Evolutionary conservation across 2,113 vertebrate species (phyloP).

Genomic region (Vidua macroura): DNA sequence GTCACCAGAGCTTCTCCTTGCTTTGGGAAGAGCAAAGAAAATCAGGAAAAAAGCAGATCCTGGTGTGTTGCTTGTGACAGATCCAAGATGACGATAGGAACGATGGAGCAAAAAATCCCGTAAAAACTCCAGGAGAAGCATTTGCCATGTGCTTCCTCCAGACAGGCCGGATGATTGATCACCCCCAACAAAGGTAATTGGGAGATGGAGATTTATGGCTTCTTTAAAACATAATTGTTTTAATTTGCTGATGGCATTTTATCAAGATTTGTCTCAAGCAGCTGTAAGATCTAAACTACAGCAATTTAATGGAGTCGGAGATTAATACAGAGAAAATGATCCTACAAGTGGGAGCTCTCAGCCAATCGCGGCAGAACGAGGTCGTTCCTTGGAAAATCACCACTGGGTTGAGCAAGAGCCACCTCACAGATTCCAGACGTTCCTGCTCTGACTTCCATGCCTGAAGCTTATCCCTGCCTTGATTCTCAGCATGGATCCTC

Average conservation of each 20-base stretch:
- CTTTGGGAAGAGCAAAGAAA: background rate
- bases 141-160: background rate
- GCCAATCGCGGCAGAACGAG: rapidly evolving
- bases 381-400: background rate
- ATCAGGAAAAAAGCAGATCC: background rate
- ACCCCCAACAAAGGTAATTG: background rate
- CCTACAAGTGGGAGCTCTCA: background rate
- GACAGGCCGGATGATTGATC: background rate
- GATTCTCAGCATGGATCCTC: background rate
- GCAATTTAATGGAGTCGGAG: constrained; percentile 2
- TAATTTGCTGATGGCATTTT: constrained; percentile 46
- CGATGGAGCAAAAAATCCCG: rapidly evolving
- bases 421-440: background rate
- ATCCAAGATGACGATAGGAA: background rate
- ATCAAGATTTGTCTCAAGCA: constrained; percentile 40
- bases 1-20: rapidly evolving
- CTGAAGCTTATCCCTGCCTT: background rate
- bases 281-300: constrained; percentile 3
- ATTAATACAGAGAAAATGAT: background rate
- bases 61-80: rapidly evolving
- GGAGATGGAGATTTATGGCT: constrained; percentile 25
- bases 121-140: background rate
- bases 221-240: constrained; percentile 45
- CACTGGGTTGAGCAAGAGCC: background rate
- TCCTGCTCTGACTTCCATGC: background rate